Evolutionary conservation across 2,113 vertebrate species (phyloP), one percentile per base, ranked within the genome.

Genomic region (Elephantulus edwardii): DNA sequence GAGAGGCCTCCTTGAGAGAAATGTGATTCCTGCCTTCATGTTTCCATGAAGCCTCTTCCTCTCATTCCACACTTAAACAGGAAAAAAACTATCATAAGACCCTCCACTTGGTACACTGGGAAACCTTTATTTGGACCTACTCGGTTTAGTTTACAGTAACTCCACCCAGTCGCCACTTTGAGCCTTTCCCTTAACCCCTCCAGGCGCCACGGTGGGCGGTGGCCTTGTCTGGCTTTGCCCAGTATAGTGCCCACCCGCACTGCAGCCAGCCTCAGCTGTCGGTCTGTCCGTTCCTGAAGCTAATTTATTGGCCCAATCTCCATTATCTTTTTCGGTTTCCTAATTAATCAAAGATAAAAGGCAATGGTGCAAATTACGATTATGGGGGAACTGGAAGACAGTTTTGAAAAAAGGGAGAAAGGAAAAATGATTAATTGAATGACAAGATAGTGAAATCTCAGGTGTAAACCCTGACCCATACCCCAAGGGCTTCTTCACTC

Each of bases 301-400:
- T 84, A 89, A 96, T 96, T 94, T 95, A 77, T 95, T 93, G 76
- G 93, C 38, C 52, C 24, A 93, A 91, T 94, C 91, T 95, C 86
- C 83, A 89, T 93, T 93, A 93, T 89, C 92, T 91, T 86, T 81
- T 87, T 92, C 72, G 77, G 84, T 71, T 88, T 87, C 79, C 89
- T 77, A 80, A 91, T 94, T 96, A 95, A 92, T 96, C 83, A 93
- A 46, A 92, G 86, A 93, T 90, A 92, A 95, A 94, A 94, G 56
- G 60, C 89, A 92, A 40, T 78, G 86, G 93, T 64, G 91, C 90
- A 62, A 88, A 94, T 90, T 86, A 80, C 24, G 82, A 91, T 75
- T 86, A 92, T 50, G 93, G 75, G 90, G 72, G 78, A 91, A 74
- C 35, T 52, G 71, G 72, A 92, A 94, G 86, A 60, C 5, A 33